Conservation (phyloP, 2,113 vertebrate species). For the Semicossyphus pulcher region DNA sequence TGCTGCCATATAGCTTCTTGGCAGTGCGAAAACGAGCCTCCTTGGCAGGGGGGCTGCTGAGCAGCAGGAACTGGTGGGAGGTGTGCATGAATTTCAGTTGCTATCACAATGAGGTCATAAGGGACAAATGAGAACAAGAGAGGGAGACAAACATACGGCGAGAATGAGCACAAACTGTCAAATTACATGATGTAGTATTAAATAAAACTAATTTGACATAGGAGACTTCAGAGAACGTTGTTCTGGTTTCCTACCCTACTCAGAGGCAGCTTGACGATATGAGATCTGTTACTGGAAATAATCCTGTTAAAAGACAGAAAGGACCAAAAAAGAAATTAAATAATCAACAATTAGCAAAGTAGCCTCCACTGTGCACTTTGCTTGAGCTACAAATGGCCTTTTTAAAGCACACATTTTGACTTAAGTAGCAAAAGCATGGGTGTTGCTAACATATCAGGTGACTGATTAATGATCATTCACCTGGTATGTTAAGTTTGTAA, state of each 20-base stretch:
- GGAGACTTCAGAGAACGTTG: conserved; percentile 1
- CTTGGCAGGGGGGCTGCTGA: conserved; percentile 98
- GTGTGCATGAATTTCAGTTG: conserved; percentile 99
- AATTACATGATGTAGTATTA: conserved; percentile 10
- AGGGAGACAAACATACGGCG: conserved; percentile 28
- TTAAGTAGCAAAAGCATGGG: not conserved
- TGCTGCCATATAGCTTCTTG: conserved; percentile 99
- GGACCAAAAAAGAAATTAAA: not conserved
- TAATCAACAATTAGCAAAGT: not conserved
- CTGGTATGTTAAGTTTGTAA: not conserved
- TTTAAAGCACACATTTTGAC: not conserved
- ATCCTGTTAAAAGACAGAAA: conserved; percentile 86
- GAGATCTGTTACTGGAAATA: conserved; percentile 98
- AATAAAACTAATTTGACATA: conserved; percentile 7
- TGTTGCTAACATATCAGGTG: not conserved
- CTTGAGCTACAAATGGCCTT: not conserved
- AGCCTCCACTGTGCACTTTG: not conserved
- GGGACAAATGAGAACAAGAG: conserved; percentile 26
- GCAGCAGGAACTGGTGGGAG: conserved; percentile 98
- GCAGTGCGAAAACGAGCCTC: conserved; percentile 98
- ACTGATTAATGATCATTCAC: no score
- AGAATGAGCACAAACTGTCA: conserved; percentile 14
- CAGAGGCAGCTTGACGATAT: conserved; percentile 98
- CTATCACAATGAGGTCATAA: conserved; percentile 83
- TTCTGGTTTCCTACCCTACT: conserved; percentile 91